Conservation (phyloP, 2,797 vertebrate genomes). For the Tenualosa ilisha region DNA sequence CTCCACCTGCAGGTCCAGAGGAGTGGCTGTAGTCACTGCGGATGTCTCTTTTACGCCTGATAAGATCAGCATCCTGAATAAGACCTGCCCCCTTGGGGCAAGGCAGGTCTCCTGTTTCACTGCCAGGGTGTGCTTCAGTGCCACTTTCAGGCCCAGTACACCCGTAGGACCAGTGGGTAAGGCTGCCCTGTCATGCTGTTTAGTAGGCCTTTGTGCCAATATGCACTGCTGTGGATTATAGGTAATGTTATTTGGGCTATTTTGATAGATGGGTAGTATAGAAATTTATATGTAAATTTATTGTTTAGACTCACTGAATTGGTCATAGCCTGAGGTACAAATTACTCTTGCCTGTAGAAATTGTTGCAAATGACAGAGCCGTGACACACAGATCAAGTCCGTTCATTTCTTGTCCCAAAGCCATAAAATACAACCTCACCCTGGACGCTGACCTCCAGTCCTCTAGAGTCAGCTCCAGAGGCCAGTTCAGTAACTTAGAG, state of each 20-base stretch:
- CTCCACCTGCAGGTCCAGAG: conserved; percentile 73
- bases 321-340: not conserved
- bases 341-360: not conserved
- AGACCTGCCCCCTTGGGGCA: conserved; percentile 71
- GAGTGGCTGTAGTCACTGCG: conserved; percentile 76
- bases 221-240: not conserved
- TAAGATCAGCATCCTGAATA: conserved; percentile 78
- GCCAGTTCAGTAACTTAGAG: conserved; percentile 79
- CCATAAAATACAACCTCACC: conserved; percentile 75
- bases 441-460: conserved; percentile 79
- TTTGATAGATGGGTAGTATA: not conserved
- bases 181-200: conserved; percentile 27
- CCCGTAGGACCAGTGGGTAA: conserved; percentile 73
- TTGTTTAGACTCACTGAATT: not conserved
- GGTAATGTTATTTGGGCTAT: not conserved
- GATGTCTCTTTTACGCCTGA: conserved; percentile 76
- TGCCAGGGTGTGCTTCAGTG: conserved; percentile 74
- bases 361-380: not conserved
- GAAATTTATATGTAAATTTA: not conserved
- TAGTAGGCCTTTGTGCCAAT: not conserved
- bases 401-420: conserved; percentile 46
- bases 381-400: not conserved
- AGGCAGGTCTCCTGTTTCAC: conserved; percentile 56
- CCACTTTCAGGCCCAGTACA: conserved; percentile 73
- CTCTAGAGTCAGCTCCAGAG: conserved; percentile 77